Conservation (phyloP, 2,113 vertebrate genomes). For the Eurystomus gularis region DNA sequence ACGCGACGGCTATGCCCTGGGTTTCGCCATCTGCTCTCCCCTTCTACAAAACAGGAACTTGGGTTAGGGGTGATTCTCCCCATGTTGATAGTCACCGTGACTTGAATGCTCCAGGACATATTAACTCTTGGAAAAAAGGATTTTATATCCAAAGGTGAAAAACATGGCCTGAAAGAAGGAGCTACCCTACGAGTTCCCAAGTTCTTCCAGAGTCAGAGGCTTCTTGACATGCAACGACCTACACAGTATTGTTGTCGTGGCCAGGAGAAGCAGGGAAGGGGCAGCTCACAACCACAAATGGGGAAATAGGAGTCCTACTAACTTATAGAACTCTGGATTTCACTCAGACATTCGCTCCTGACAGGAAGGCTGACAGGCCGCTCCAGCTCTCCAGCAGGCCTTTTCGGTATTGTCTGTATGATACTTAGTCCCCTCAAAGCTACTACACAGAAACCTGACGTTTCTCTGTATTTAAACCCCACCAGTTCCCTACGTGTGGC, state of each 20-base stretch:
- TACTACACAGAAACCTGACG: not conserved
- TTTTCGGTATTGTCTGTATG: not conserved
- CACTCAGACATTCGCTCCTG: not conserved
- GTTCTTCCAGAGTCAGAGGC: not conserved
- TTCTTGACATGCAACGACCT: not conserved
- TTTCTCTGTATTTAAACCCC: not conserved
- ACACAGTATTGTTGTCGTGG: rapidly evolving
- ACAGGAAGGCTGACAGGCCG: not conserved
- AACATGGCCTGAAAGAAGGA: not conserved
- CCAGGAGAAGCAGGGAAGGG: not conserved
- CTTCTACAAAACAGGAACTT: not conserved
- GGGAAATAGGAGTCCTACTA: not conserved
- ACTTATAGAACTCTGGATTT: not conserved
- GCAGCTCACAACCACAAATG: not conserved
- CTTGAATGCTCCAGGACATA: not conserved
- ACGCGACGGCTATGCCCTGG: not conserved
- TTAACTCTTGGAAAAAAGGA: not conserved
- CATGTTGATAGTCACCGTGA: not conserved
- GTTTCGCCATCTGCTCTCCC: not conserved
- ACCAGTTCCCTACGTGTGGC: not conserved
- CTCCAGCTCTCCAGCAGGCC: not conserved
- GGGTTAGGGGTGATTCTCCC: not conserved
- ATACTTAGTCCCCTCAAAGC: not conserved
- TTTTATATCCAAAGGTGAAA: not conserved
- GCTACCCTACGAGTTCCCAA: not conserved